A percentile compares a stretch with the other conserved stretches of the same genome.
Conservation (phyloP, 1,140 invertebrate genomes). For the Drosophila micromelanica region DNA sequence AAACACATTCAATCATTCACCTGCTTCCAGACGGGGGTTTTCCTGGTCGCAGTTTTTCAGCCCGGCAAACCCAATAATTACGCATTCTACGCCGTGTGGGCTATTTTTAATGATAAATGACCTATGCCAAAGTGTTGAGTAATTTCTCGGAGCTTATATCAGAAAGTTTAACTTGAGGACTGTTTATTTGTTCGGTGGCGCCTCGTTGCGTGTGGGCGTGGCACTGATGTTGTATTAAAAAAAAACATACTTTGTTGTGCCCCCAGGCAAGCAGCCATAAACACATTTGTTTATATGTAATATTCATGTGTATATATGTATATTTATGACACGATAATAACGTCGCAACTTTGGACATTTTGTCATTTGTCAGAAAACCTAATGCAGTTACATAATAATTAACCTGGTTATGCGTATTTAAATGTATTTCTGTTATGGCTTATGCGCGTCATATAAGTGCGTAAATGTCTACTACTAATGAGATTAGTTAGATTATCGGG, state of each 20-base stretch:
- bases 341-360: slow-evolving; percentile 53
- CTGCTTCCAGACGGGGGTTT: not conserved
- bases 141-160: slow-evolving; percentile 73
- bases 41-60: not conserved
- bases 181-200: slow-evolving; percentile 61
- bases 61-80: slow-evolving; percentile 71
- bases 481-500: not conserved
- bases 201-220: slow-evolving; percentile 37
- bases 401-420: slow-evolving; percentile 40
- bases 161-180: slow-evolving; percentile 55
- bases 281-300: slow-evolving; percentile 6
- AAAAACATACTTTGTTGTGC: slow-evolving; percentile 63
- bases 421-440: not conserved
- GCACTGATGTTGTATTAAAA: slow-evolving; percentile 73
- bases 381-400: slow-evolving; percentile 79
- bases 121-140: slow-evolving; percentile 71
- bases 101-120: slow-evolving; percentile 83
- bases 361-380: slow-evolving; percentile 73
- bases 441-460: not conserved
- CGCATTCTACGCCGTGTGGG: slow-evolving; percentile 67
- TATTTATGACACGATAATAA: slow-evolving; percentile 22
- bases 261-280: slow-evolving; percentile 10
- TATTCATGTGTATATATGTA: slow-evolving; percentile 3
- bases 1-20: slow-evolving; percentile 80
- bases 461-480: slow-evolving; percentile 5